Base-by-base conservation (phyloP, 2,113 vertebrate genomes). In the Pleuronectes platessa region DNA sequence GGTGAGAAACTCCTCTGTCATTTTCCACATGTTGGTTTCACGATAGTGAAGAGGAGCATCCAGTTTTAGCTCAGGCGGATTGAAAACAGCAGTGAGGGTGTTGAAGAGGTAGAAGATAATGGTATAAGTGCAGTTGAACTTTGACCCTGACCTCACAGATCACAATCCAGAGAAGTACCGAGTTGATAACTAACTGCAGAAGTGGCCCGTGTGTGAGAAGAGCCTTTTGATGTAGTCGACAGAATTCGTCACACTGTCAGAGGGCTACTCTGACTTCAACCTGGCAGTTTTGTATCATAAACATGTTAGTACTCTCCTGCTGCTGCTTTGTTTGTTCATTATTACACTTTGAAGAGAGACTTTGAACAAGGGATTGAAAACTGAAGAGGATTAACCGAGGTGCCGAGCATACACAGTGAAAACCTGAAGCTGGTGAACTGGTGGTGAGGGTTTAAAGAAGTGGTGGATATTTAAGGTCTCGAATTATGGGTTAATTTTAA, bases 1-100 rank as follows among this genome's bases (percentile, higher is more conserved):
- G 51, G 26, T 79, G 76, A 79, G 56, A 74, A 67, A 67, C 18
- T 61, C 24, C 27, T 37, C 35, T 27, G 26, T 27, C 5, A 59
- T 73, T 81, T 74, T 73, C 63, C 37, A 61, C 70, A 70, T 42
- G 23, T 37, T 26, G 27, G 23, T 68, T 68, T 76, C 47, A 70
- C 37, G 58, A 23, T 51, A 63, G 35, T 5, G 61, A 56, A 65
- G 31, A 60, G 20, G 15, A 71, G 49, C 15, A 20, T 13, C 49
- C 31, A 37, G 63, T 37, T 79, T 70, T 68, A 42, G 18, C 60
- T 69, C 45, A 18, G 37, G 26, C 51, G 14, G 26, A 66, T 20
- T 21, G 6, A 54, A n/a, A 54, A 21, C 20, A 21, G 51, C 2
- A 8, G 2, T 21, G 20, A 9, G 20, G 20, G 40, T 37, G 58